phyloP scores from a whole-genome alignment of 2,113 vertebrate species.

The Tyrannus savana region DNA sequence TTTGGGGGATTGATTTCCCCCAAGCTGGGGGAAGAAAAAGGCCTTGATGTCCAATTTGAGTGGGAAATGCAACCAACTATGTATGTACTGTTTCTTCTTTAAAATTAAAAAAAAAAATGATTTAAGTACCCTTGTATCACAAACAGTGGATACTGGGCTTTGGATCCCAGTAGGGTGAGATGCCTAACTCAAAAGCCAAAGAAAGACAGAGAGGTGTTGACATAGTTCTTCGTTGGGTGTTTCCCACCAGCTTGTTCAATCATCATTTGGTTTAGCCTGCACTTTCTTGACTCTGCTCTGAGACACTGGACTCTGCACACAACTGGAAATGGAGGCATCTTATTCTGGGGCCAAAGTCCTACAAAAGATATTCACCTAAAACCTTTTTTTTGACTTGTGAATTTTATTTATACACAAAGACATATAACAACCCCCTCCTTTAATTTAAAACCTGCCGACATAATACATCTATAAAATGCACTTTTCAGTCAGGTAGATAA shows the following conservation, averaged over 20 bases:
- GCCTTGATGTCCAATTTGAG: neutral
- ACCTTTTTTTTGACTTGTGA: neutral
- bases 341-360: neutral
- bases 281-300: neutral
- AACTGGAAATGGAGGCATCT: neutral
- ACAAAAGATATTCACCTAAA: neutral
- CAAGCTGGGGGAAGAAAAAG: neutral
- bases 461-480: neutral
- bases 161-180: neutral
- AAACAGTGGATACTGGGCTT: neutral
- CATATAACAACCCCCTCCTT: neutral
- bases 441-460: neutral
- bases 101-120: neutral
- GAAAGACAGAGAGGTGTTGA: neutral
- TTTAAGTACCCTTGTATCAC: neutral
- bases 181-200: neutral
- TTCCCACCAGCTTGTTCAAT: neutral
- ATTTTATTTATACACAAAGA: neutral
- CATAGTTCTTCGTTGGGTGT: neutral
- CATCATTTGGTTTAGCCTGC: neutral
- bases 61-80: neutral
- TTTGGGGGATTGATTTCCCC: neutral
- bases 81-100: neutral
- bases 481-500: neutral
- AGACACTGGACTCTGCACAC: neutral